Percentiles rank a stretch among this genome's conserved stretches.
Evolutionary conservation across 2,888 invertebrate species (phyloP).

Genomic region (Coenonympha arcania): DNA sequence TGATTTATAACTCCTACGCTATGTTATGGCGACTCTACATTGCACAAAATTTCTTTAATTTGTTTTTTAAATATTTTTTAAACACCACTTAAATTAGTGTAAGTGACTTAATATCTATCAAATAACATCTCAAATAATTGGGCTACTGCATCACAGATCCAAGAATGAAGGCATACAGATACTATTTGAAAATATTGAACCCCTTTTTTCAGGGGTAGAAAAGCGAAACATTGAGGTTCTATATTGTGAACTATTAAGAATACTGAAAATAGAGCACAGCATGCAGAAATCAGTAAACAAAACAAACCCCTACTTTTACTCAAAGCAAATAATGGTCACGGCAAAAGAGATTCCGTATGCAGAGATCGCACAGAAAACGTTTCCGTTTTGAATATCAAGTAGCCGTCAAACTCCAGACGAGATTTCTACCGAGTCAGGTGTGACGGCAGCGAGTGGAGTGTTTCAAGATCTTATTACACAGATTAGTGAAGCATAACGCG

Average conservation of each 20-base stretch:
- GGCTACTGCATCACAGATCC: too few relatives aligned
- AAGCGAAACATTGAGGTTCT: too few relatives aligned
- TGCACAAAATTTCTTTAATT: too few relatives aligned
- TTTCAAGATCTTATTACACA: slow-evolving; percentile 30
- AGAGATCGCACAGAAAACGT: slow-evolving; percentile 19
- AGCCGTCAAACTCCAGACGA: slow-evolving; percentile 21
- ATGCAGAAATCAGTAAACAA: neutral
- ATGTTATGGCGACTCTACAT: neutral
- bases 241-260: neutral
- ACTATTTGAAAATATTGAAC: too few relatives aligned
- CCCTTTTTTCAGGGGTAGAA: too few relatives aligned
- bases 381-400: slow-evolving; percentile 28
- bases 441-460: slow-evolving; percentile 30
- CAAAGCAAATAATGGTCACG: slow-evolving; percentile 8
- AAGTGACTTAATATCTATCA: too few relatives aligned
- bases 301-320: slow-evolving; percentile 14
- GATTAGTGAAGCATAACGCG: slow-evolving; percentile 32
- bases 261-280: neutral
- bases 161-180: too few relatives aligned
- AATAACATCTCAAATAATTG: too few relatives aligned
- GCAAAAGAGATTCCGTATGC: slow-evolving; percentile 15
- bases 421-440: slow-evolving; percentile 35
- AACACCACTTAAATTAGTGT: too few relatives aligned
- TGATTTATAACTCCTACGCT: neutral
- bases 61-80: too few relatives aligned